phyloP scores from a whole-genome alignment of 2,113 vertebrate species.

The Dicentrarchus labrax region DNA sequence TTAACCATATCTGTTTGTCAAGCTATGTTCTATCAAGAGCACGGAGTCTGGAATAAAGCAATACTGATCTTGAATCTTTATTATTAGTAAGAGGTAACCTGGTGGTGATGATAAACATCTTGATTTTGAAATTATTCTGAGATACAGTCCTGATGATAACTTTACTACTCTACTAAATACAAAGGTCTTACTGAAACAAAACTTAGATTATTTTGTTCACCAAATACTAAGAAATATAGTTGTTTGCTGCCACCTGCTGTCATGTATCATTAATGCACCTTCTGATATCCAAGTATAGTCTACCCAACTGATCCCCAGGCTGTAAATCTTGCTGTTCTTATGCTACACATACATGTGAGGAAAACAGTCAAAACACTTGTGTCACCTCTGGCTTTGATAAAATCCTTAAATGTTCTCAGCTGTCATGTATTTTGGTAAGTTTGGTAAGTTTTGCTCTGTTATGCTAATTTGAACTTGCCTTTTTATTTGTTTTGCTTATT shows the following conservation, averaged over 20 bases:
- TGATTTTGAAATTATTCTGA: not conserved
- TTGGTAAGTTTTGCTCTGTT: not conserved
- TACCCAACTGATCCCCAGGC: not conserved
- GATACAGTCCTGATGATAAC: not conserved
- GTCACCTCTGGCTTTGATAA: not conserved
- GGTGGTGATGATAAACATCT: not conserved
- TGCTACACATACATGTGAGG: too few species aligned
- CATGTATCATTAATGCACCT: not conserved
- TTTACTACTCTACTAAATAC: too few species aligned
- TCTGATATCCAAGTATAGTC: not conserved
- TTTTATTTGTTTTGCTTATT: not conserved
- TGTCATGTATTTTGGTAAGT: not conserved
- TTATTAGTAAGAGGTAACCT: not conserved
- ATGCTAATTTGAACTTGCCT: not conserved
- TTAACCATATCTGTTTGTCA: conserved; percentile 61
- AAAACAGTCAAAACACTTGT: not conserved
- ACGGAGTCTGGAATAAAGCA: not conserved
- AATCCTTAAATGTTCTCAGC: not conserved
- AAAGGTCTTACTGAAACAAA: not conserved
- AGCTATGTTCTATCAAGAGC: not conserved
- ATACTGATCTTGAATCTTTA: not conserved
- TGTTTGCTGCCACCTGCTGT: conserved; percentile 74
- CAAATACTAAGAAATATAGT: not conserved
- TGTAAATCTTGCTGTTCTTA: not conserved
- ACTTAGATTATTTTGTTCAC: not conserved